Conservation (phyloP, 2,797 vertebrate genomes). For the Chaenodraco wilsoni region DNA sequence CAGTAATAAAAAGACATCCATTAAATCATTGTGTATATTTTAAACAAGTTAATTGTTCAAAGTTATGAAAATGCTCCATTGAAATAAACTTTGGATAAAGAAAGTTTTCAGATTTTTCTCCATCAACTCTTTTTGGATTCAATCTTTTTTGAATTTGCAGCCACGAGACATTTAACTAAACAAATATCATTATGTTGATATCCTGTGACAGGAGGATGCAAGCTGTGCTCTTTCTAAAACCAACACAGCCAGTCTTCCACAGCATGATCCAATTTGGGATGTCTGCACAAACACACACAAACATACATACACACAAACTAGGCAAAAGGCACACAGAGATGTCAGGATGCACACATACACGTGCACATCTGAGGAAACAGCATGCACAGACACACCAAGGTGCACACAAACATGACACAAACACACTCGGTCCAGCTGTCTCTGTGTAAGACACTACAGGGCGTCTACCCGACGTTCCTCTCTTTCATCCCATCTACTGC, state of each 20-base stretch:
- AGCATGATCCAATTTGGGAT: conserved; percentile 67
- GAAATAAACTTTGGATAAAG: conserved; percentile 5
- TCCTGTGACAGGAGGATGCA: conserved; percentile 68
- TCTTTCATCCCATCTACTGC: conserved; percentile 24
- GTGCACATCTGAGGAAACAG: conserved; percentile 22
- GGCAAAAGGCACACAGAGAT: conserved; percentile 25
- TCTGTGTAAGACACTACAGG: conserved; percentile 40
- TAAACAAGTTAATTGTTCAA: neutral
- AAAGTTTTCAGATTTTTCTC: conserved; percentile 6
- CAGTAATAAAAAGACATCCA: neutral
- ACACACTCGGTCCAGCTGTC: conserved; percentile 46
- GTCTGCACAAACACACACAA: conserved; percentile 28
- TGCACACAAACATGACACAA: conserved; percentile 43
- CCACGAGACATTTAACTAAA: conserved; percentile 52
- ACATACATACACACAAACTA: neutral
- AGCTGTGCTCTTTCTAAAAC: conserved; percentile 69
- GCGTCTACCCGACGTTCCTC: conserved; percentile 41
- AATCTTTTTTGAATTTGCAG: conserved; percentile 58
- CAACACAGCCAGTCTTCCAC: conserved; percentile 62
- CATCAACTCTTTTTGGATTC: conserved; percentile 18
- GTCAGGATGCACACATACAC: conserved; percentile 24
- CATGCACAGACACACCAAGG: conserved; percentile 17
- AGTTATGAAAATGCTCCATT: neutral
- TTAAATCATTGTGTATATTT: conserved; percentile 8
- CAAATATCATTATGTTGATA: conserved; percentile 68